Base-by-base conservation (phyloP, 2,888 invertebrate species). In the Colletes collaris region DNA sequence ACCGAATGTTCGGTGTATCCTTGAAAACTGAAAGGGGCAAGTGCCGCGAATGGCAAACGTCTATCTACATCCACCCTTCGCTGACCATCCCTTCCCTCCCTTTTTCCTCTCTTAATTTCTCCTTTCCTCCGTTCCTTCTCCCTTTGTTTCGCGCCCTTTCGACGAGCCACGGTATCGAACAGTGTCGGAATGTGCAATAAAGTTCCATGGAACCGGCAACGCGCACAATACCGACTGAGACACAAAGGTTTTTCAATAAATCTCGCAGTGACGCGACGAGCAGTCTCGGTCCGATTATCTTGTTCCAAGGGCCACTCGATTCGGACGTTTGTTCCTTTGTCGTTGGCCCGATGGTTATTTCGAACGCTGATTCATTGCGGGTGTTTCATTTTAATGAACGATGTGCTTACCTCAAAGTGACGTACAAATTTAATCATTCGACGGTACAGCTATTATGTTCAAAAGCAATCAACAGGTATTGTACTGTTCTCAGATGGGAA, bases 1-100 rank as follows among this genome's bases (percentile, higher is more conserved):
- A 92, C 89, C 90, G 89, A 91, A 90, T 89, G 90, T 90, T 90
- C 86, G 88, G 87, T 27, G 27, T 90, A 92, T 90, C 90, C 91
- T 91, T 90, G 90, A 91, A 91, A 90, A 91, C 79, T 91, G 90
- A 27, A 27, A 3, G 44, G 66, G 75, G 52, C 86, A 87, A 91
- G 89, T 88, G 86, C 85, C 82, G 81, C 80, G 87, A 64, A 78
- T 73, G 76, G 74, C 69, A 76, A 82, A 84, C 71, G 74, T 68
- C 65, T 79, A 74, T 66, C 58, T 49, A 56, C 27, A 3, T 59
- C 56, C n/a, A n/a, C n/a, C n/a, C 50, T 5, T 2, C 44, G 8
- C 10, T 46, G 44, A 8, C 44, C 44, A 8, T 46, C 10, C 10
- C 44, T 19, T 52, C 7, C 4, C 4, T n/a, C 52, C n/a, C 7